Evolutionary conservation across 2,888 invertebrate species (phyloP), one percentile per base, ranked within the genome.

Genomic region (Ctenicera cuprea): DNA sequence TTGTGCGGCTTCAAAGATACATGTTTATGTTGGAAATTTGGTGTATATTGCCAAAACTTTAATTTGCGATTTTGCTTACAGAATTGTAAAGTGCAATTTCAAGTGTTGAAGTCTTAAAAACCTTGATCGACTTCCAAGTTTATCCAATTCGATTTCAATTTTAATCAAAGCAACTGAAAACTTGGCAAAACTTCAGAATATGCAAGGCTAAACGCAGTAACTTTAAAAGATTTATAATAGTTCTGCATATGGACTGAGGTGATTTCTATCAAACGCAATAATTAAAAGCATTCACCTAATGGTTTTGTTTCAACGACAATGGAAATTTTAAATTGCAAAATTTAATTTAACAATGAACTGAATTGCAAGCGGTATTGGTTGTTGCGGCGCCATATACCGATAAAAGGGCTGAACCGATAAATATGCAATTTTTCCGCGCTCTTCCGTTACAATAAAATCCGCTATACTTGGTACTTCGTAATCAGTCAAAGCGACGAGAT

Each of bases 361-460:
- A 14, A 14, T n/a, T 41, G n/a, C 41, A 41, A 41, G 41, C 41
- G 14, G 41, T 14, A 38, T 38, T 45, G 48, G 9, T 48, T 18
- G 14, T 48, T 48, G 48, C 14, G 16, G 48, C 9, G 8, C 9
- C 11, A 5, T 50, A 50, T n/a, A 37, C 57, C 16, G 57, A 57
- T 57, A 11, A 50, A 57, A 7, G n/a, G 37, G 33, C 14, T 16
- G 33, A n/a, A 22, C 57, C 33, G 16, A 57, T 57, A n/a, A 33
- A 37, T 37, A 16, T 57, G 7, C 37, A 33, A 57, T 57, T 57
- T 18, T 37, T 30, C 22, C 30, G 8, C 33, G 9, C 12, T 9
- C 33, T 33, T 57, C 57, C 33, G 57, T 14, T 54, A 33, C 14
- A 22, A 9, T 54, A 54, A 54, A 54, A 54, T 48, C 54, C 54